These are phyloP conservation scores for Andrena praecox DNA, from an alignment of 2,888 invertebrate genomes.

Conservation along the genomic window DNA sequence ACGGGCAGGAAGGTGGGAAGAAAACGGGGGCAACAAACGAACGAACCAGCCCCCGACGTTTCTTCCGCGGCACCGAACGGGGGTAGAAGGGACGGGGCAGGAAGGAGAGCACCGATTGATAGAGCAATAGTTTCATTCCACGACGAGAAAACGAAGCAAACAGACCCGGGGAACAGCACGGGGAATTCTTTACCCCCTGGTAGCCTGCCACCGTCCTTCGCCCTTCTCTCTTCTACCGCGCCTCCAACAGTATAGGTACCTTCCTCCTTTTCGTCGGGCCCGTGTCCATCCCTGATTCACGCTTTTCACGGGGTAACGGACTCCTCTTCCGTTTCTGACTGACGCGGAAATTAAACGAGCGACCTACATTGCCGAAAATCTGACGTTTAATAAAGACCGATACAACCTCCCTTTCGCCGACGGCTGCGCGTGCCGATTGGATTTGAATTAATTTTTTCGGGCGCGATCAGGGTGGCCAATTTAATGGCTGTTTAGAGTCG, in stretches of 20 bases:
- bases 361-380: constrained; percentile 54
- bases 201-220: no score
- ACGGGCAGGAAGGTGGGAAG: constrained; percentile 41
- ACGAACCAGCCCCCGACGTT: constrained; percentile 27
- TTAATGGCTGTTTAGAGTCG: not conserved
- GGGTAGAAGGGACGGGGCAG: not conserved
- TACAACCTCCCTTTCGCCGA: constrained; percentile 31
- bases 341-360: constrained; percentile 55
- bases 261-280: constrained; percentile 4
- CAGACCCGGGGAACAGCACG: constrained; percentile 36
- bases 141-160: constrained; percentile 61
- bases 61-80: not conserved
- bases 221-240: not conserved
- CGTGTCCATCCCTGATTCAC: not conserved
- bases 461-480: not conserved
- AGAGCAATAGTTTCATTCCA: constrained; percentile 75
- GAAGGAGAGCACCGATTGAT: constrained; percentile 59
- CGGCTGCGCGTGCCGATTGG: constrained; percentile 24
- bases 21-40: constrained; percentile 43
- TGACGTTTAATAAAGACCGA: constrained; percentile 45
- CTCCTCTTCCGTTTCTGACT: constrained; percentile 28
- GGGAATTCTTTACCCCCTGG: constrained; percentile 35
- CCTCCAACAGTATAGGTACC: not conserved
- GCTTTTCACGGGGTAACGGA: constrained; percentile 9
- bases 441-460: constrained; percentile 48